Base-by-base conservation (phyloP, 2,113 vertebrate species). In the Manacus vitellinus region DNA sequence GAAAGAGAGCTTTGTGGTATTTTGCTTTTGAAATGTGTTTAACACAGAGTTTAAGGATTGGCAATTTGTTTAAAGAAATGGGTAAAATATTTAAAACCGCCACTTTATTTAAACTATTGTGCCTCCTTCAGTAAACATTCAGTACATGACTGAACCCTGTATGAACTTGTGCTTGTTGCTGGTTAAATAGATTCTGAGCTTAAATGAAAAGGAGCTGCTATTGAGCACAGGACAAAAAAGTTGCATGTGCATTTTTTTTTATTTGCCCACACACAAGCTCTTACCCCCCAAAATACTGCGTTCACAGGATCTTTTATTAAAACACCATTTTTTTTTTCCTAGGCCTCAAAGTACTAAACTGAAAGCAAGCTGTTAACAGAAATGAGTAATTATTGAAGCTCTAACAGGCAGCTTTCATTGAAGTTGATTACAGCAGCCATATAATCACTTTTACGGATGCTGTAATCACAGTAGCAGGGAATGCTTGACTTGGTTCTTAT, bases 351-450 rank as follows among this genome's bases (percentile, higher is more conserved):
- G 98, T 98, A 98, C 97, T 98, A 97, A 97, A 98, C 97, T 98
- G 98, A 98, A 98, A 98, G 98, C 98, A 98, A 98, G 98, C 98
- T 98, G 98, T 98, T 98, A 98, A 98, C 98, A 98, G 98, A 98
- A 98, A 98, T 98, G 98, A 98, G 98, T 98, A 98, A 98, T 98
- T 98, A 98, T 98, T 98, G 98, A 98, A 98, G 98, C 98, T 98
- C 98, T 98, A 98, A 98, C 98, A 98, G 98, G 98, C 98, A 98
- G 98, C 98, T 98, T 98, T 98, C 98, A 98, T 98, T 98, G 98
- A 98, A 98, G 98, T 98, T 98, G 98, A 98, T 98, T 98, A 98
- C 98, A 98, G 98, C 97, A 98, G 98, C 98, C 97, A 98, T 98
- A 98, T 98, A 98, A 99, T 98, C 98, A 98, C 98, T 98, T 98